Percentiles rank a stretch among this genome's conserved stretches.
These are phyloP conservation scores for Meloidogyne floridensis DNA, from an alignment of 1,140 invertebrate species.

Conservation along the genomic window DNA sequence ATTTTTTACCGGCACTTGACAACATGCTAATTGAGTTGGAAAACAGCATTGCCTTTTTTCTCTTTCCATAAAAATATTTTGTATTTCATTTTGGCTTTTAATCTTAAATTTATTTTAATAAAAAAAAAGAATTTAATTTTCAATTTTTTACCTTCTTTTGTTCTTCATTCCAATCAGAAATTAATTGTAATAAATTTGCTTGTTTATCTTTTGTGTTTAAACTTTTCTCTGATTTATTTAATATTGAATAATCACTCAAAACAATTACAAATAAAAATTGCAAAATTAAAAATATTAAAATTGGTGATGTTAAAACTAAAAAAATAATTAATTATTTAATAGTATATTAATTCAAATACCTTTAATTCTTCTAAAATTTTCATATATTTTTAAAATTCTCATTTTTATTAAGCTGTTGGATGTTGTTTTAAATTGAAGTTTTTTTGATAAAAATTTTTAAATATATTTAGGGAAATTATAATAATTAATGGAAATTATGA, in stretches of 20 bases:
- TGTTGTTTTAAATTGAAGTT: background rate
- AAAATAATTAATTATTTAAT: background rate
- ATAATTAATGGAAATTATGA: too few relatives aligned
- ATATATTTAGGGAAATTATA: too few relatives aligned
- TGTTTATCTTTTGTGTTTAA: background rate
- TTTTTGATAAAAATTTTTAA: too few relatives aligned
- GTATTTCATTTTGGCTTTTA: background rate
- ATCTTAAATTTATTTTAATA: background rate
- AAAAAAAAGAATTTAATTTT: background rate
- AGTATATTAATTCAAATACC: background rate
- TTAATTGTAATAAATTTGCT: background rate
- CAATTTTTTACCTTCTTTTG: background rate
- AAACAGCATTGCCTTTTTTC: background rate
- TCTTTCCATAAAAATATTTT: background rate
- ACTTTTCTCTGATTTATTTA: background rate
- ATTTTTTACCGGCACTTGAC: background rate
- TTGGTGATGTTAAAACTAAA: background rate
- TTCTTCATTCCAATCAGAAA: background rate
- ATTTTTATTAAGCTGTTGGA: background rate
- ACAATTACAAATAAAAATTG: background rate
- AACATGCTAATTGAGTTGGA: background rate
- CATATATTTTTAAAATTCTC: background rate
- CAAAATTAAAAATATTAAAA: background rate
- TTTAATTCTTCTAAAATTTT: background rate
- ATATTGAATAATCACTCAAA: background rate